phyloP scores from a whole-genome alignment of 2,797 vertebrate genomes.

The Triplophysa yarkandensis region DNA sequence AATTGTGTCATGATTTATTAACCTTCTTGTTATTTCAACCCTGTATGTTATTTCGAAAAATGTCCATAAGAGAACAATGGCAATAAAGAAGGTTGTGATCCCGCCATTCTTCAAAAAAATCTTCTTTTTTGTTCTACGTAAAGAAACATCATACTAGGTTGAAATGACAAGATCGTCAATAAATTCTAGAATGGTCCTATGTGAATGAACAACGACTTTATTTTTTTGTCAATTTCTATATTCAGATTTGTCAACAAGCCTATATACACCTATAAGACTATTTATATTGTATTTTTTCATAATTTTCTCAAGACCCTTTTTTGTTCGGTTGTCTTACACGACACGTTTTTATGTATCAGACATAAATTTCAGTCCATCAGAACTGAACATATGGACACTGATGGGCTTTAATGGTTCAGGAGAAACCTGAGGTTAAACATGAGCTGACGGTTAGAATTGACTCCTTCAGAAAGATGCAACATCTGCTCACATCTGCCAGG shows the following conservation, averaged over 20 bases:
- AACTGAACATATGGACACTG: slow-evolving; percentile 57
- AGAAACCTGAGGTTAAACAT: slow-evolving; percentile 62
- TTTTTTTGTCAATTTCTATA: no score
- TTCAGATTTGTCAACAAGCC: not conserved
- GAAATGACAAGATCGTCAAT: no score
- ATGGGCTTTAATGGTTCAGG: slow-evolving; percentile 61
- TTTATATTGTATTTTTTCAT: not conserved
- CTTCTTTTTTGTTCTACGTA: no score
- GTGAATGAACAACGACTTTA: no score
- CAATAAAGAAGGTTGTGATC: no score
- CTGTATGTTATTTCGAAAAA: no score
- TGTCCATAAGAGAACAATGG: no score
- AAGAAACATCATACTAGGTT: no score
- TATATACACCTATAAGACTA: not conserved
- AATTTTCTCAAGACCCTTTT: not conserved
- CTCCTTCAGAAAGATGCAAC: slow-evolving; percentile 59
- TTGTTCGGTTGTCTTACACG: not conserved
- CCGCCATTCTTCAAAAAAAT: no score
- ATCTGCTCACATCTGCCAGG: slow-evolving; percentile 56
- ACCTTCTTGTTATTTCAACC: no score
- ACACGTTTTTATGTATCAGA: not conserved
- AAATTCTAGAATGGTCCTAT: no score
- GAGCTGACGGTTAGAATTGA: slow-evolving; percentile 57
- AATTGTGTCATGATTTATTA: no score
- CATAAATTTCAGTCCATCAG: slow-evolving; percentile 28